phyloP scores from a whole-genome alignment of 2,888 invertebrate genomes.

The Netelia virgata region DNA sequence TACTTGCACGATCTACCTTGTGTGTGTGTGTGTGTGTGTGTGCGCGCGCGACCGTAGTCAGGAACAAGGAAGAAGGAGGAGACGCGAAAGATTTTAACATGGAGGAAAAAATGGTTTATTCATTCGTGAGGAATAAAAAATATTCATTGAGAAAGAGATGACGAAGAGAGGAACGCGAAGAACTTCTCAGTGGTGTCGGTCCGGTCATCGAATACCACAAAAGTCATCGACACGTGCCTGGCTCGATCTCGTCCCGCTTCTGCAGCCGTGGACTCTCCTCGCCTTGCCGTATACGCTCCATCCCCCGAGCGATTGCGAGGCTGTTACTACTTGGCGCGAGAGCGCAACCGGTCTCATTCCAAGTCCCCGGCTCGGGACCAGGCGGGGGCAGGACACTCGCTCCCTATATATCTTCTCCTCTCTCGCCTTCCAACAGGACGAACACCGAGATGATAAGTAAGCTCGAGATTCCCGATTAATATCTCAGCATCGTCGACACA shows the following conservation, averaged over 20 bases:
- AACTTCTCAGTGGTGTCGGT: conserved; percentile 17
- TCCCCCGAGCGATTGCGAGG: background rate
- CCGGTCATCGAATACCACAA: conserved; percentile 72
- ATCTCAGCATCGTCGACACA: too few species aligned
- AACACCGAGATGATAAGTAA: too few species aligned
- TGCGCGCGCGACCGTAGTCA: background rate
- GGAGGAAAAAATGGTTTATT: too few species aligned
- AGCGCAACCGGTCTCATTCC: conserved; percentile 44
- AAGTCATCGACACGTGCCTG: conserved; percentile 75
- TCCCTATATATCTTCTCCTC: conserved; percentile 34
- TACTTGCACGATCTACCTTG: background rate
- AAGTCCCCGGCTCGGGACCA: conserved; percentile 61
- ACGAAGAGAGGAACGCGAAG: conserved; percentile 7
- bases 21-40: too few species aligned
- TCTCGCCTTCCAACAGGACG: background rate
- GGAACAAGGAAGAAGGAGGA: background rate
- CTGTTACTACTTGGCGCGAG: conserved; percentile 43
- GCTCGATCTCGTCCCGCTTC: conserved; percentile 14
- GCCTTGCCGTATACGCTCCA: conserved; percentile 64
- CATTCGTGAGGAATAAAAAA: too few species aligned
- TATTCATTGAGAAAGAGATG: background rate
- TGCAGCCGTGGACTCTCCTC: conserved; percentile 68
- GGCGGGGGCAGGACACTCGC: conserved; percentile 11
- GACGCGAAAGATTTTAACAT: background rate
- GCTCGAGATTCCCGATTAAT: too few species aligned